A percentile compares a stretch with the other conserved stretches of the same genome.
phyloP scores from a whole-genome alignment of 2,797 vertebrate species.

The Myotis findleyi region DNA sequence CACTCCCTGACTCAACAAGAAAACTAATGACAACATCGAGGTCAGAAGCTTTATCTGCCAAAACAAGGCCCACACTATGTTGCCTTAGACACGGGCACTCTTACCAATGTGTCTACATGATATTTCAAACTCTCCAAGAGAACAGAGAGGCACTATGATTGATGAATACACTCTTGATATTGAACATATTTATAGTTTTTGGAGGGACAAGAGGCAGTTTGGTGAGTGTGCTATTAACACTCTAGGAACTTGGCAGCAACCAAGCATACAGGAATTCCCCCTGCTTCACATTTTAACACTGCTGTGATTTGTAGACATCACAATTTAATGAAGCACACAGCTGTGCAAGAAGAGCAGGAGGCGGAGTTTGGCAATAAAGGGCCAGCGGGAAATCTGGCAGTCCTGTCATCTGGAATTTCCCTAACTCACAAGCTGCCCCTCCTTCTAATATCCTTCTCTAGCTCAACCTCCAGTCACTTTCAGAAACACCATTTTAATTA shows the following conservation, averaged over 20 bases:
- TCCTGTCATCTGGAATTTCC: conserved; percentile 95
- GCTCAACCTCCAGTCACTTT: background rate
- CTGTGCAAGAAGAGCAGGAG: conserved; percentile 89
- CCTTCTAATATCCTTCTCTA: background rate
- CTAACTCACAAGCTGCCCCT: conserved; percentile 75
- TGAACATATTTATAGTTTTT: conserved; percentile 78
- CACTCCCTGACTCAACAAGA: background rate
- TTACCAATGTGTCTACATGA: background rate
- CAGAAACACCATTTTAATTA: background rate
- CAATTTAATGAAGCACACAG: conserved; percentile 91
- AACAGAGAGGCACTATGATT: background rate
- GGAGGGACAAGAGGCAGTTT: conserved; percentile 66
- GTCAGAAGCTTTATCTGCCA: background rate
- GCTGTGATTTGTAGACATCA: conserved; percentile 88
- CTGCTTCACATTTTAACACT: conserved; percentile 90
- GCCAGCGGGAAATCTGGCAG: conserved; percentile 87
- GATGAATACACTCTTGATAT: conserved; percentile 64
- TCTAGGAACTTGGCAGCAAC: conserved; percentile 87
- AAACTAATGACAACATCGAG: background rate
- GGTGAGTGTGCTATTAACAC: conserved; percentile 74
- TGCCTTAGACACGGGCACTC: background rate
- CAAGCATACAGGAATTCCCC: conserved; percentile 92
- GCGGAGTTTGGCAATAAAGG: conserved; percentile 79
- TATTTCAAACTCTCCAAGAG: background rate
- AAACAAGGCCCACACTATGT: rapidly evolving